phyloP scores from a whole-genome alignment of 2,113 vertebrate genomes.

The Turnix velox region DNA sequence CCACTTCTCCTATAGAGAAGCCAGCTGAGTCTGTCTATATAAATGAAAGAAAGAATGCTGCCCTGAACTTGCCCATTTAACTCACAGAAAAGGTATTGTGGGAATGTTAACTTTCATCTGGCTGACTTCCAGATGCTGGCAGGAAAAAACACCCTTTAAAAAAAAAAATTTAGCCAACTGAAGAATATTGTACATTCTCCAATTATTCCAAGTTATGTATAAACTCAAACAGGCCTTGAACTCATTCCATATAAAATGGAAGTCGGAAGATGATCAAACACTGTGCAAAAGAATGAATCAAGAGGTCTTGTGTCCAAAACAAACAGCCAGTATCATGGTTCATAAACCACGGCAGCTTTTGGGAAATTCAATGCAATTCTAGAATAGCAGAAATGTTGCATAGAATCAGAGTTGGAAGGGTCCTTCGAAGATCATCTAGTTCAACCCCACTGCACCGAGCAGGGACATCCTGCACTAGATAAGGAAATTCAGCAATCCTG shows the following conservation, averaged over 20 bases:
- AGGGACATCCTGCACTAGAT: too few relatives aligned
- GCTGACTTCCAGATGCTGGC: not conserved
- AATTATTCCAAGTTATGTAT: not conserved
- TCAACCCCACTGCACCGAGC: too few relatives aligned
- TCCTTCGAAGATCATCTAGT: too few relatives aligned
- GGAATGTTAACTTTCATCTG: conserved; percentile 55
- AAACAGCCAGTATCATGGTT: not conserved
- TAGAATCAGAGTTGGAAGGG: too few relatives aligned
- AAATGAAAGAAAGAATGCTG: conserved; percentile 34
- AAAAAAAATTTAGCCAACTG: not conserved
- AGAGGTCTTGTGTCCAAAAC: not conserved
- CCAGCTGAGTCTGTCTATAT: conserved; percentile 9
- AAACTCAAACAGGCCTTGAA: not conserved
- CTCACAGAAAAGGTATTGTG: conserved; percentile 55
- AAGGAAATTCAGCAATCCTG: too few relatives aligned
- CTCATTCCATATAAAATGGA: not conserved
- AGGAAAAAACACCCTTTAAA: not conserved
- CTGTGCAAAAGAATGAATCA: not conserved
- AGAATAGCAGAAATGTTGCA: not conserved
- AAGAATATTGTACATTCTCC: conserved; percentile 17
- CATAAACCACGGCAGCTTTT: not conserved
- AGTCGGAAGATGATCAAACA: not conserved
- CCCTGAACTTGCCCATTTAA: conserved; percentile 30
- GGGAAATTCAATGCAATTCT: not conserved
- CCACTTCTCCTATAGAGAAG: not conserved